These are phyloP conservation scores for Semaprochilodus insignis DNA, from an alignment of 2,797 vertebrate species.

Conservation along the genomic window DNA sequence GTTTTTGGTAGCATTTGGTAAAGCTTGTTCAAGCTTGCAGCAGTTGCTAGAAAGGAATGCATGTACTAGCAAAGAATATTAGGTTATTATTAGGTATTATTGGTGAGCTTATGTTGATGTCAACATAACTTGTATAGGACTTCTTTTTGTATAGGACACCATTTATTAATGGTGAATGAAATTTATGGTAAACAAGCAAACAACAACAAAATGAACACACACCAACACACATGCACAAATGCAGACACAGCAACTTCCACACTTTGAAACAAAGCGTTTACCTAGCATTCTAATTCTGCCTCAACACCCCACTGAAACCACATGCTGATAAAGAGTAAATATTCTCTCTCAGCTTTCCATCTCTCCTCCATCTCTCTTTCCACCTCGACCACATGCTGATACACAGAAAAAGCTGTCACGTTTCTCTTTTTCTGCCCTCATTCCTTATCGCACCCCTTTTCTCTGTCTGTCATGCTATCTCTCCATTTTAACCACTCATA, in stretches of 20 bases:
- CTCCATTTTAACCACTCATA: conserved; percentile 34
- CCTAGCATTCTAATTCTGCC: conserved; percentile 72
- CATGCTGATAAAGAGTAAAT: conserved; percentile 58
- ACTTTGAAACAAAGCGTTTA: conserved; percentile 52
- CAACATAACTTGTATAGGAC: no score
- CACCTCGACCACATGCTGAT: conserved; percentile 63
- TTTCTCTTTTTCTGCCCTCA: conserved; percentile 46
- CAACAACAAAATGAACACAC: background rate
- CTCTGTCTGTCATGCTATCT: conserved; percentile 37
- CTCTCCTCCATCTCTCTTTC: conserved; percentile 47
- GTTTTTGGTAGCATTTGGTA: no score
- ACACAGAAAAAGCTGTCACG: conserved; percentile 45
- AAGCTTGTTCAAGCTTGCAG: no score
- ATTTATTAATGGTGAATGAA: no score
- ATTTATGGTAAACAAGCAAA: background rate
- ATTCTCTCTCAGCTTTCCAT: conserved; percentile 54
- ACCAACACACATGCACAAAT: background rate
- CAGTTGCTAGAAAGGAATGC: no score
- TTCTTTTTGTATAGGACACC: no score
- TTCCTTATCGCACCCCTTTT: conserved; percentile 41
- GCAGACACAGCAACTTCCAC: conserved; percentile 20
- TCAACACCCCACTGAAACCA: conserved; percentile 63
- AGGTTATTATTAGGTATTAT: no score
- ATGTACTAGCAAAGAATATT: no score
- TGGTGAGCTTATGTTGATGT: no score